Base-by-base conservation (phyloP, 2,797 vertebrate genomes). In the Anguilla megastoma region DNA sequence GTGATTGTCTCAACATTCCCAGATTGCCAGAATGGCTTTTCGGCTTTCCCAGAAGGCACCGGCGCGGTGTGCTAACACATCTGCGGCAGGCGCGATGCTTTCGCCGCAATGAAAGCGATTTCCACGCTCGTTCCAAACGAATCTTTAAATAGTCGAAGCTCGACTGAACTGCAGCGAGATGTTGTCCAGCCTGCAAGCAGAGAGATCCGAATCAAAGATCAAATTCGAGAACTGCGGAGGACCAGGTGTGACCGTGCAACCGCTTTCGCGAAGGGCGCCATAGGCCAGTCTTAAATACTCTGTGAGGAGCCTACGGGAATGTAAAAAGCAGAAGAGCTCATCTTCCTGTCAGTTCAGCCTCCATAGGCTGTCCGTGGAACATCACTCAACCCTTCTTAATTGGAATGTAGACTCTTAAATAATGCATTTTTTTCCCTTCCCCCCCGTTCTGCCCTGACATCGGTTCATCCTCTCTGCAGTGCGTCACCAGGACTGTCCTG, bases 51-150 rank as follows among this genome's bases (percentile, higher is more conserved):
- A 33, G 66, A 85, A 93, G 89, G 92, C 92, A 90, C 89, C 86
- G 91, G 63, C 93, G 88, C 91, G 89, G 92, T 93, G 91, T 92
- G 91, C 93, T 91, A 79, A 91, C 6, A 88, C 89, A 93, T 88
- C 92, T 93, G 89, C 93, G 92, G 91, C 89, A 93, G 91, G 56
- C 45, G 58, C 66, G 21, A 80, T 79, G 45, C 41, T 33, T 85
- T 80, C 27, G 54, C 69, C 56, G 4, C 41, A 21, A n/a, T 58
- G 86, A 87, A 87, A 56, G 12, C 30, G 4, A 66, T 63, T 85
- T 45, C 24, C 30, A 6, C 41, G 33, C 56, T 85, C 74, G 21
- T n/a, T 14, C 18, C n/a, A 1, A 30, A 27, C 52, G 16, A 41
- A 36, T 36, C 50, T 45, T n/a, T 52, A 27, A 86, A 45, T 3